Conservation (phyloP, 2,888 invertebrate species). For the Flexamia atlantica region DNA sequence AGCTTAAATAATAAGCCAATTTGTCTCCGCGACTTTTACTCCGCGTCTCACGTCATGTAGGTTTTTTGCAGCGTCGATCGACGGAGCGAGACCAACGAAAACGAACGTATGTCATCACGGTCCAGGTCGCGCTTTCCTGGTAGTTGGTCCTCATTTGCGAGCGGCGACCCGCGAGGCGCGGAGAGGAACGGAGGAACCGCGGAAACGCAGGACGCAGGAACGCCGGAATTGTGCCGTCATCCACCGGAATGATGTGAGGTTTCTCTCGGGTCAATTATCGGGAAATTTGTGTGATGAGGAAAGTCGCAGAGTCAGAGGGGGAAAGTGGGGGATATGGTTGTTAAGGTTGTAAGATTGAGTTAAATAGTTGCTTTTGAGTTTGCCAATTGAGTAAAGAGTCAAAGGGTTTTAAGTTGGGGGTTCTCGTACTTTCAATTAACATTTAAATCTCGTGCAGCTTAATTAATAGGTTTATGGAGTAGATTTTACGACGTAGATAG, state of each 20-base stretch:
- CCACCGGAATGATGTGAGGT: not conserved
- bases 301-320: not conserved
- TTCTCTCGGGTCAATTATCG: slow-evolving; percentile 27
- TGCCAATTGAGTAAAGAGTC: too few relatives aligned
- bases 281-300: not conserved
- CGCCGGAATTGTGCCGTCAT: slow-evolving; percentile 30
- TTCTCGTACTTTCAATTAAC: too few relatives aligned
- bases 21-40: slow-evolving; percentile 38
- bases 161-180: not conserved
- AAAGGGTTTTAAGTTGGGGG: too few relatives aligned
- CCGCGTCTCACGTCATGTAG: slow-evolving; percentile 36
- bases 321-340: not conserved
- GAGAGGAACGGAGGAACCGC: not conserved
- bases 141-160: slow-evolving; percentile 51
- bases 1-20: slow-evolving; percentile 52
- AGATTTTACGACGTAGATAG: too few relatives aligned
- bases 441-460: too few relatives aligned
- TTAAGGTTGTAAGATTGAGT: too few relatives aligned
- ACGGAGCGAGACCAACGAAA: slow-evolving; percentile 56
- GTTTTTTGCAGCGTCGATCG: slow-evolving; percentile 30
- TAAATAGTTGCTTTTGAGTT: too few relatives aligned
- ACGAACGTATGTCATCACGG: slow-evolving; percentile 57
- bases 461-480: too few relatives aligned
- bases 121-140: slow-evolving; percentile 54
- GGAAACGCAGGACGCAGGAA: too few relatives aligned